phyloP scores from a whole-genome alignment of 2,888 invertebrate genomes.

The Gibbula magus region DNA sequence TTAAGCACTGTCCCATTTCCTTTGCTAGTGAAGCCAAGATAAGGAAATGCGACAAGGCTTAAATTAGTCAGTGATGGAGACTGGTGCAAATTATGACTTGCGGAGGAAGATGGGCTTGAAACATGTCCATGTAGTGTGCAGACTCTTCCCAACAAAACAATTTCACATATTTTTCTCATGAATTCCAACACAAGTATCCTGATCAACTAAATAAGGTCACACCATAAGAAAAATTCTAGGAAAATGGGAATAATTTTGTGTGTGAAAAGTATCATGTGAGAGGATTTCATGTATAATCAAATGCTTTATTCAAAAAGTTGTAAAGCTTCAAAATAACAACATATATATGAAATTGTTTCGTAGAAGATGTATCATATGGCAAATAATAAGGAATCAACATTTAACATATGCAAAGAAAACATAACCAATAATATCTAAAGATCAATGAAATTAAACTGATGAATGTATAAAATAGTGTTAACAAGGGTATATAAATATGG shows the following conservation, averaged over 20 bases:
- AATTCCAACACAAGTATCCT: too few species aligned
- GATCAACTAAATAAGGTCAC: too few species aligned
- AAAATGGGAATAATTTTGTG: too few species aligned
- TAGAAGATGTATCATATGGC: slow-evolving; percentile 16
- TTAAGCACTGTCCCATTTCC: too few species aligned
- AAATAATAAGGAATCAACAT: slow-evolving; percentile 23
- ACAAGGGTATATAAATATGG: slow-evolving; percentile 32
- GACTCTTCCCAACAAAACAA: background rate
- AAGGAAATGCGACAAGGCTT: too few species aligned
- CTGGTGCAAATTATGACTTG: too few species aligned
- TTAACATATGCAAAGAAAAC: slow-evolving; percentile 24
- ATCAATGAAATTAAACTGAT: slow-evolving; percentile 26
- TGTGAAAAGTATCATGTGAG: too few species aligned
- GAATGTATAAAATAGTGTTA: slow-evolving; percentile 29
- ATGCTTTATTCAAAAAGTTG: slow-evolving; percentile 13
- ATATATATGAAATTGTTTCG: slow-evolving; percentile 20
- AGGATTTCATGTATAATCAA: background rate
- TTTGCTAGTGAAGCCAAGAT: too few species aligned
- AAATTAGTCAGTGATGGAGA: too few species aligned
- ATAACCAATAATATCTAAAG: slow-evolving; percentile 26
- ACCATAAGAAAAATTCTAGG: too few species aligned
- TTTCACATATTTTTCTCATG: background rate
- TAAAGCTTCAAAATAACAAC: slow-evolving; percentile 13
- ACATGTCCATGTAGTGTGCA: too few species aligned
- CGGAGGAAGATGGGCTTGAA: too few species aligned